phyloP scores from a whole-genome alignment of 2,797 vertebrate species.

The Amniataba percoides region DNA sequence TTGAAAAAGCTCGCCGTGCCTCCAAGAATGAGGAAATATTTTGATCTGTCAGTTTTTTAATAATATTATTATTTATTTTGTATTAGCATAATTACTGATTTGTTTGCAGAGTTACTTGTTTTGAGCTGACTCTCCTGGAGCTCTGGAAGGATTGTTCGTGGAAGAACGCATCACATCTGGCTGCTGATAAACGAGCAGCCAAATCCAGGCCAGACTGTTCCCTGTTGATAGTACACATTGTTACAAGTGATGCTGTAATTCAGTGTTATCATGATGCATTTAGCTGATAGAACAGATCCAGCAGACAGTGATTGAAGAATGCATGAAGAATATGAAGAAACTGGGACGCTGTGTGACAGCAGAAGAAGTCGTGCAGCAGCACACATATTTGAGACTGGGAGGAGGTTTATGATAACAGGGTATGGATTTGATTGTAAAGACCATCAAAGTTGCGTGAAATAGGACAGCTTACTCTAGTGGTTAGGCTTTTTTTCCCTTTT shows the following conservation, averaged over 20 bases:
- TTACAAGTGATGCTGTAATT: conserved; percentile 7
- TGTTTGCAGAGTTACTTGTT: not conserved
- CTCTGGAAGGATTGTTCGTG: not conserved
- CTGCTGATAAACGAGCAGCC: not conserved
- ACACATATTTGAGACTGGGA: conserved; percentile 2
- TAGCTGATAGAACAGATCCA: conserved; percentile 17
- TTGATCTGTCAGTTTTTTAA: too few species aligned
- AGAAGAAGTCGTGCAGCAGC: conserved; percentile 9
- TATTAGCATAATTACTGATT: not conserved
- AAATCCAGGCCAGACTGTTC: not conserved
- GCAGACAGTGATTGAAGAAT: too few species aligned
- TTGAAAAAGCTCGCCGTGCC: not conserved
- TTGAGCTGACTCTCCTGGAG: not conserved
- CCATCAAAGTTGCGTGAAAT: not conserved
- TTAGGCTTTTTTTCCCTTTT: not conserved
- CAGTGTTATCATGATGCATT: conserved; percentile 12
- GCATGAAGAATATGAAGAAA: conserved; percentile 16
- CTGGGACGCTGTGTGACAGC: conserved; percentile 2
- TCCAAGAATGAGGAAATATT: not conserved
- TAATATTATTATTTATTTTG: not conserved
- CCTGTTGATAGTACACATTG: conserved; percentile 1
- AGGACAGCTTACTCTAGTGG: not conserved
- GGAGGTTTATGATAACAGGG: not conserved
- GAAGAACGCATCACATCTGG: not conserved
- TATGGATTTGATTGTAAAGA: not conserved